These are phyloP conservation scores for Criorhina ranunculi DNA, from an alignment of 2,888 invertebrate genomes.

Conservation along the genomic window DNA sequence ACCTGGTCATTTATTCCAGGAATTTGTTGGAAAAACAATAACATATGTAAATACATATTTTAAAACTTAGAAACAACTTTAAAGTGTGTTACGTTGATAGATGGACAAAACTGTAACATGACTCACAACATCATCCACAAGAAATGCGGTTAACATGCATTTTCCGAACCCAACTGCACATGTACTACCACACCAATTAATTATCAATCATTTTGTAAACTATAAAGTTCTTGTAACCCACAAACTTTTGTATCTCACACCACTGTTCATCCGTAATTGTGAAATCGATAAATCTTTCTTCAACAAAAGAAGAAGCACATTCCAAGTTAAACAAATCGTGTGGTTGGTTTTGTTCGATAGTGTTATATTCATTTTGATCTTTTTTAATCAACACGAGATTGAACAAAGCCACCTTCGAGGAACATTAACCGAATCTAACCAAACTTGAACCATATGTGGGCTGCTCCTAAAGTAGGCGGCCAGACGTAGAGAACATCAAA, in stretches of 20 bases:
- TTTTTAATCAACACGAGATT: conserved; percentile 57
- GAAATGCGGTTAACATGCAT: conserved; percentile 14
- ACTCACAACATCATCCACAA: conserved; percentile 10
- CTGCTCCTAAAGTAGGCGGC: conserved; percentile 67
- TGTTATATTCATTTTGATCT: conserved; percentile 15
- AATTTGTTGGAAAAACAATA: too few species aligned
- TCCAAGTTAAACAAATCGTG: conserved; percentile 4
- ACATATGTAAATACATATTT: too few species aligned
- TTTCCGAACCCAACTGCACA: not conserved
- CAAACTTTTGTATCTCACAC: conserved; percentile 46
- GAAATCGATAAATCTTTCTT: conserved; percentile 71
- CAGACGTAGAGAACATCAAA: conserved; percentile 49
- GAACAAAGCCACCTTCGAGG: conserved; percentile 49
- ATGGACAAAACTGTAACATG: not conserved
- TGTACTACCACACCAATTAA: conserved; percentile 36
- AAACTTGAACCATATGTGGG: conserved; percentile 65
- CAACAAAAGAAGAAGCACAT: conserved; percentile 51
- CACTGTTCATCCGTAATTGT: conserved; percentile 56
- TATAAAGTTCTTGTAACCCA: conserved; percentile 28
- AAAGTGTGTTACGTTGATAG: too few species aligned
- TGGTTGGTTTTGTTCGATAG: conserved; percentile 10
- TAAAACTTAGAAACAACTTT: too few species aligned
- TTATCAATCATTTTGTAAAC: conserved; percentile 60
- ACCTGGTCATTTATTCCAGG: too few species aligned
- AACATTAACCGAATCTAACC: conserved; percentile 8